A percentile compares a stretch with the other conserved stretches of the same genome.
Evolutionary conservation across 2,797 vertebrate genomes (phyloP).

Genomic region (Trichosurus vulpecula): DNA sequence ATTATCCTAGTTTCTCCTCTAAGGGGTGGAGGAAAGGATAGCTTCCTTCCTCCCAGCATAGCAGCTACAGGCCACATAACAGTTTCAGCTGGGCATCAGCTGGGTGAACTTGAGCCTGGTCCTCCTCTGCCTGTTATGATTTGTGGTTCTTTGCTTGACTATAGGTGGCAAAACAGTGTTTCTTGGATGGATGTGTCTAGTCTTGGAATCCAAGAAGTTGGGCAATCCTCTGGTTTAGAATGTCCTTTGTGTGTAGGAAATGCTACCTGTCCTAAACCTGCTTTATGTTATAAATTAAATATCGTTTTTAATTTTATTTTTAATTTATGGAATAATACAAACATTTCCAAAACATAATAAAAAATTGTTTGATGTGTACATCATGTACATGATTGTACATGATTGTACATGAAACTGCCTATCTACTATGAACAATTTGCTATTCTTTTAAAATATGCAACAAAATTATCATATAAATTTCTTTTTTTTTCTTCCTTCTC

Average conservation of each 20-base stretch:
- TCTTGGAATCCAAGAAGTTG: background rate
- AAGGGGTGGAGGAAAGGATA: background rate
- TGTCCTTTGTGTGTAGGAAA: background rate
- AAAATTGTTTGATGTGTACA: too few relatives aligned
- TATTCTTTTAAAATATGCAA: background rate
- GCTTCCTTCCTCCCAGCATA: background rate
- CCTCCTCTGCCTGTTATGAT: background rate
- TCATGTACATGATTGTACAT: too few relatives aligned
- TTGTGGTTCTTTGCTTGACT: background rate
- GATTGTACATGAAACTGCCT: background rate
- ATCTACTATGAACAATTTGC: background rate
- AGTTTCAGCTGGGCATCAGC: background rate
- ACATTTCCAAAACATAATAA: background rate
- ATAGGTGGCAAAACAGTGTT: background rate
- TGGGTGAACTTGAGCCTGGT: background rate
- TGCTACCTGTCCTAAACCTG: background rate
- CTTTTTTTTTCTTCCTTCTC: background rate
- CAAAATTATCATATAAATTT: background rate
- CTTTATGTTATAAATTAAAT: background rate
- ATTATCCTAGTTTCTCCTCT: background rate
- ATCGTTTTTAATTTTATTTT: background rate
- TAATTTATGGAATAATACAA: background rate
- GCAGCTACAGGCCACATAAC: background rate
- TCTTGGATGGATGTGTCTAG: background rate
- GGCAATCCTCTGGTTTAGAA: background rate